A percentile compares a stretch with the other conserved stretches of the same genome.
Conservation (phyloP, 2,888 invertebrate genomes). For the Physocephala rufipes region DNA sequence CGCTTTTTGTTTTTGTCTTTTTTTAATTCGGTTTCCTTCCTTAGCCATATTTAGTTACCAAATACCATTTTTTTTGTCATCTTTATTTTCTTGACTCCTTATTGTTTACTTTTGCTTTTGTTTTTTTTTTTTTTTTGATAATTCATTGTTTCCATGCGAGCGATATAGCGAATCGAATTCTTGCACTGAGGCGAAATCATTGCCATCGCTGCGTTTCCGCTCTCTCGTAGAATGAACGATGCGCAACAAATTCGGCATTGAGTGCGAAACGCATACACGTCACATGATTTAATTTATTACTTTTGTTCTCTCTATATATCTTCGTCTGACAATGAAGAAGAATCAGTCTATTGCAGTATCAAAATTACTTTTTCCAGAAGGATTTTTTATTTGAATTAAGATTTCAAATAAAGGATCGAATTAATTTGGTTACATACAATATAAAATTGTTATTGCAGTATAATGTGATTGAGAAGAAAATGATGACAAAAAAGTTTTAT, state of each 20-base stretch:
- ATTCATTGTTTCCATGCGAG: not conserved
- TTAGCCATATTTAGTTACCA: too few species aligned
- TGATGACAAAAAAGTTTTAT: too few species aligned
- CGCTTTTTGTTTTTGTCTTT: not conserved
- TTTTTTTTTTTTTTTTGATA: conserved; percentile 5
- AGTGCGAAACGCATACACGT: conserved; percentile 21
- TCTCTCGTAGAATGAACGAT: conserved; percentile 14
- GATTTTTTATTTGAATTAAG: not conserved
- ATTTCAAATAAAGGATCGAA: not conserved
- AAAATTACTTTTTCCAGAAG: not conserved
- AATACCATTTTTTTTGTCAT: not conserved
- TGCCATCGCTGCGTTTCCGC: not conserved
- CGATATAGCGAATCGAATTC: not conserved
- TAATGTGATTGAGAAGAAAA: too few species aligned
- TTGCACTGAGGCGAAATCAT: not conserved
- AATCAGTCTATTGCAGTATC: too few species aligned
- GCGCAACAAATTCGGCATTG: conserved; percentile 26
- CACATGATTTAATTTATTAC: conserved; percentile 32
- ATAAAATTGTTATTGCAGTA: too few species aligned
- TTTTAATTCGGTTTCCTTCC: not conserved
- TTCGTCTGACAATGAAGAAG: not conserved
- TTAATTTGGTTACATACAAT: not conserved
- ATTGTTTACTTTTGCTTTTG: not conserved
- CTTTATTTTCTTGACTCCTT: not conserved
- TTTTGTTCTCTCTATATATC: not conserved